Evolutionary conservation across 2,888 invertebrate genomes (phyloP), one percentile per base, ranked within the genome.

Genomic region (Lochmaea crataegi): DNA sequence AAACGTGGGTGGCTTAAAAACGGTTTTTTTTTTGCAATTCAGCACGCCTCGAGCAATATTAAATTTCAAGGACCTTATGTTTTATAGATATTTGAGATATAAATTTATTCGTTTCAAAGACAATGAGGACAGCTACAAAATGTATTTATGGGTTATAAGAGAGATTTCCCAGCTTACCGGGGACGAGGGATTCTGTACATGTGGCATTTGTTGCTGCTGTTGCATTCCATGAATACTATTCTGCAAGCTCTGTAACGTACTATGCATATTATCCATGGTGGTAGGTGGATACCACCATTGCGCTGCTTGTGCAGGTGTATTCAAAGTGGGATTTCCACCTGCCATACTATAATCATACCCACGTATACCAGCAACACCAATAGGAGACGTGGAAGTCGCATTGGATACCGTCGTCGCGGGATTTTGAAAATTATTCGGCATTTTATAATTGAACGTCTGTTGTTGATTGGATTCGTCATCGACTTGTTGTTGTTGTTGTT

Each of bases 401-500:
- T 90, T 89, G 87, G 89, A 91, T 88, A 88, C 90, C 84, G 90
- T 90, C 85, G 90, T 92, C 87, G 90, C 92, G 82, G 91, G 90
- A 86, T 91, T 91, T 83, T 94, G 91, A 89, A 94, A 94, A 86
- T 93, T 93, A 86, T 93, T 92, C 83, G 94, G 92, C 94, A 95
- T 94, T 90, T 94, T 95, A 87, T 95, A 95, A 77, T 93, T 92
- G 86, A 94, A 94, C 81, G 94, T 89, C 87, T 94, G 94, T 80
- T 90, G 90, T 67, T 89, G 88, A 77, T 88, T 89, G 76, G 90
- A 88, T 90, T 83, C 90, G 75, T 89, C 89, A 68, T 88, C 88
- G 80, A 87, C n/a, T n/a, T n/a, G 87, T 75, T 87, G 87, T 71
- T 87, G 83, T 58, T 83, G 83, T 61, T 84, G 84, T 70, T 83